Base-by-base conservation (phyloP, 2,113 vertebrate genomes). In the Nerophis lumbriciformis region DNA sequence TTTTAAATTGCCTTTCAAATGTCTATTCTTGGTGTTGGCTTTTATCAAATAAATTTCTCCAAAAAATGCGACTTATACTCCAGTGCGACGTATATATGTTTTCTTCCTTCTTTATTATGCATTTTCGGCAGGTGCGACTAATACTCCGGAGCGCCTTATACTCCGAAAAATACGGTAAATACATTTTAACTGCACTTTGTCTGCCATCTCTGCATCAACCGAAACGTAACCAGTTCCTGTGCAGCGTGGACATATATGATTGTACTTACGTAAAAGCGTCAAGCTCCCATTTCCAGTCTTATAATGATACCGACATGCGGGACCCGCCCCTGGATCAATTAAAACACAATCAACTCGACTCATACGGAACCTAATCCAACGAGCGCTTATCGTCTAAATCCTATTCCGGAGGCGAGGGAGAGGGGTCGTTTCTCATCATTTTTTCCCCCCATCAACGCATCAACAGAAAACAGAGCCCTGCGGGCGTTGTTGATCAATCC, bases 361-460 rank as follows among this genome's bases (percentile, higher is more conserved):
- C 62, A 39, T 65, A 51, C 70, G 78, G 42, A 82, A 80, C 65
- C 58, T 81, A 82, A 85, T 81, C 84, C 77, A 63, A 66, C 58
- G 65, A 4, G 67, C 68, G 54, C 75, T 19, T 71, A 68, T 71
- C 65, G 75, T 76, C 66, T 69, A 78, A 84, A 87, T 78, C 72
- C 68, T 78, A 44, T 45, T 71, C 71, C 6, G 42, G 42, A 3
- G 42, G 10, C 12, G 2, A 4, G 42, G 42, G 9, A 4, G 42
- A 11, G 42, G 73, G 78, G 79, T 85, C 83, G 76, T 86, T 85
- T 77, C 66, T 80, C 79, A 86, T 85, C 69, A 70, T 81, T 77
- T 84, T 39, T 69, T 68, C 73, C 5, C 66, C 76, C 60, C 8
- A 57, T 8, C 61, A 63, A 76, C 79, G 75, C 44, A 82, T 86